phyloP scores from a whole-genome alignment of 2,797 vertebrate species.

The Amphiprion clarkii region DNA sequence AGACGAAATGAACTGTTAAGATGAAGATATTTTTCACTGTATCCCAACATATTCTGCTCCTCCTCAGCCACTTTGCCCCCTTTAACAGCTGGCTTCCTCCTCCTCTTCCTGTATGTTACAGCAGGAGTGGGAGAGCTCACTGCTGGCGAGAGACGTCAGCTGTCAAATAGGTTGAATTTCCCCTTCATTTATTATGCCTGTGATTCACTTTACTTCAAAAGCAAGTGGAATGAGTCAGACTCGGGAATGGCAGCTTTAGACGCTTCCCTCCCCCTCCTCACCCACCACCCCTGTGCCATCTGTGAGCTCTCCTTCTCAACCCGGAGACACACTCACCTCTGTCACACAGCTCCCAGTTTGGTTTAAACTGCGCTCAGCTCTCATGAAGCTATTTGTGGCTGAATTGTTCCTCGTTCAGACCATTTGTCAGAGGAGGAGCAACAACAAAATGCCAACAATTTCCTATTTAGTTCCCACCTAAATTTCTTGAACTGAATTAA shows the following conservation, averaged over 20 bases:
- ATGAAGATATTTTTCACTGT: conserved; percentile 55
- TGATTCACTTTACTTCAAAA: conserved; percentile 71
- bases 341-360: conserved; percentile 71
- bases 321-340: conserved; percentile 67
- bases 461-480: background rate
- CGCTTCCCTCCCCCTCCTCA: conserved; percentile 12
- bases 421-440: conserved; percentile 1
- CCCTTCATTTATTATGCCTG: conserved; percentile 57
- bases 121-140: conserved; percentile 62
- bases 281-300: conserved; percentile 48
- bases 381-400: conserved; percentile 6
- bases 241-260: conserved; percentile 48
- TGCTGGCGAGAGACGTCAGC: conserved; percentile 58
- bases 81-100: conserved; percentile 70
- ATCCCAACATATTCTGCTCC: conserved; percentile 48
- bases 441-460: background rate
- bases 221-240: conserved; percentile 61
- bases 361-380: conserved; percentile 3
- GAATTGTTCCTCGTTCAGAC: background rate
- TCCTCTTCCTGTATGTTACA: conserved; percentile 43
- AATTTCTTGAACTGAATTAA: background rate
- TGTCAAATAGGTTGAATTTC: conserved; percentile 57
- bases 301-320: conserved; percentile 68
- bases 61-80: conserved; percentile 55
- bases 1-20: conserved; percentile 41